These are phyloP conservation scores for Urophycis tenuis DNA, from an alignment of 2,797 vertebrate genomes.

Conservation along the genomic window DNA sequence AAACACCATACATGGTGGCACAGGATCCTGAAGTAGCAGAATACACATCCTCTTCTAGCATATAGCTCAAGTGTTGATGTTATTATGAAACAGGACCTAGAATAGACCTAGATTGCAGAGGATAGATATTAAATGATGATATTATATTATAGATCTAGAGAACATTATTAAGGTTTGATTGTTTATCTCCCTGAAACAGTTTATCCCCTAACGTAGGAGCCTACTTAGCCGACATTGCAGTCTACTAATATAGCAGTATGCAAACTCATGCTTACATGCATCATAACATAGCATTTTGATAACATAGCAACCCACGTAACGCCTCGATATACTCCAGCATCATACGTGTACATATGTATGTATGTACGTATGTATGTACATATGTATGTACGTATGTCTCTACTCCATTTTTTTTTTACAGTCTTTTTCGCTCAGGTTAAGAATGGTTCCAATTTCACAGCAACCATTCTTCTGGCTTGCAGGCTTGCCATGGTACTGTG, in stretches of 20 bases:
- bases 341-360: slow-evolving; percentile 2
- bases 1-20: slow-evolving; percentile 76
- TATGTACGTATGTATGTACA: slow-evolving; percentile 37
- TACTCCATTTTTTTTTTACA: too few species aligned
- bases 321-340: too few species aligned
- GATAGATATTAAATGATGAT: not conserved
- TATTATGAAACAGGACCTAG: not conserved
- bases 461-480: too few species aligned
- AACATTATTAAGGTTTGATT: not conserved
- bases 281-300: not conserved
- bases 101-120: not conserved
- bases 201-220: not conserved
- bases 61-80: not conserved
- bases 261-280: not conserved
- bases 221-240: too few species aligned
- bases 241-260: not conserved
- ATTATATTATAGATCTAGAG: not conserved
- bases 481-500: too few species aligned
- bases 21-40: slow-evolving; percentile 41
- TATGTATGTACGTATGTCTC: slow-evolving; percentile 39
- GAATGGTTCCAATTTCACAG: too few species aligned
- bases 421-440: too few species aligned
- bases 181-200: not conserved
- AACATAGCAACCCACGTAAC: not conserved
- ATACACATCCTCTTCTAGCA: not conserved